Conservation (phyloP, 2,888 invertebrate species). For the Tineola bisselliella region DNA sequence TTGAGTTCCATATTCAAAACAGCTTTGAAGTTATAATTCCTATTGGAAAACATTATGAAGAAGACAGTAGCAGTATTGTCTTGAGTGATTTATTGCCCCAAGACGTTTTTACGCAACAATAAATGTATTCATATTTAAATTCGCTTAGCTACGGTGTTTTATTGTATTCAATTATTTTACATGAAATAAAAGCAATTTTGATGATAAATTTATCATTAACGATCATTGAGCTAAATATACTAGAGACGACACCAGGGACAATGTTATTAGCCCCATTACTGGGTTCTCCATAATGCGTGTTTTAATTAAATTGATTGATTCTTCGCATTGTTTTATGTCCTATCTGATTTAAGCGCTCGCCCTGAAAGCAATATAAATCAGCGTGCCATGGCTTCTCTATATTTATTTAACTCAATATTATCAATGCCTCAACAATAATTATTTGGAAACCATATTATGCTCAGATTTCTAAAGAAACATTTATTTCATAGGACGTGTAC, state of each 20-base stretch:
- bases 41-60: slow-evolving; percentile 9
- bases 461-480: too few relatives aligned
- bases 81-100: slow-evolving; percentile 8
- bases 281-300: too few relatives aligned
- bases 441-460: too few relatives aligned
- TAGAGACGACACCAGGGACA: too few relatives aligned
- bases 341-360: too few relatives aligned
- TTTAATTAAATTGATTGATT: too few relatives aligned
- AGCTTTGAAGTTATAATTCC: slow-evolving; percentile 11
- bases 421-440: too few relatives aligned
- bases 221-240: background rate
- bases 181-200: background rate
- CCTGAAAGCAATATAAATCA: too few relatives aligned
- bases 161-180: background rate
- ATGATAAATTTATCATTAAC: background rate
- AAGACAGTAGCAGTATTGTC: background rate
- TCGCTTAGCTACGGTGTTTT: background rate
- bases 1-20: background rate
- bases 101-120: slow-evolving; percentile 11
- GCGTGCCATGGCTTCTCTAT: too few relatives aligned
- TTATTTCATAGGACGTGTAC: background rate
- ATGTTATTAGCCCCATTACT: too few relatives aligned
- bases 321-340: too few relatives aligned
- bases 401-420: too few relatives aligned
- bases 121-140: background rate